These are phyloP conservation scores for Calameuta idolon DNA, from an alignment of 2,888 invertebrate species.

Conservation along the genomic window DNA sequence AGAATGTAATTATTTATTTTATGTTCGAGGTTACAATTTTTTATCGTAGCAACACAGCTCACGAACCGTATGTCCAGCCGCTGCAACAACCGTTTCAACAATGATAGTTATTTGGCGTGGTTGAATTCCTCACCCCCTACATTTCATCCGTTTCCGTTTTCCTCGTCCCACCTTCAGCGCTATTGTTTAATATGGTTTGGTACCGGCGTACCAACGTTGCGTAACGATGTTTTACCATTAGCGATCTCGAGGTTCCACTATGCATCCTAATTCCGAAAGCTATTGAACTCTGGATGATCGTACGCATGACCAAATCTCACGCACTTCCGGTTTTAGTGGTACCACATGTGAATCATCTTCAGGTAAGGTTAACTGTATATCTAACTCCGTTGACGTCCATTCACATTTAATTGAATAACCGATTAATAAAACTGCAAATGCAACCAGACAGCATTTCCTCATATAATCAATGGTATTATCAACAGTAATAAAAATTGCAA, in stretches of 20 bases:
- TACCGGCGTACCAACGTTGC: slow-evolving; percentile 47
- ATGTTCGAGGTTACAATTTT: not conserved
- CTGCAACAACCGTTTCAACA: slow-evolving; percentile 58
- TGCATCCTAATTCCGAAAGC: slow-evolving; percentile 56
- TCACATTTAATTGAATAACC: not conserved
- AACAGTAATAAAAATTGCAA: not conserved
- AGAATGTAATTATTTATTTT: not conserved
- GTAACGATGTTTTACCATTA: slow-evolving; percentile 55
- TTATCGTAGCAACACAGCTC: not conserved
- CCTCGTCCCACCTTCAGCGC: slow-evolving; percentile 36
- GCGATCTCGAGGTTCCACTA: slow-evolving; percentile 36
- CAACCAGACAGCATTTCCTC: not conserved
- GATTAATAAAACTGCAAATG: not conserved
- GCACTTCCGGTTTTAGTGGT: slow-evolving; percentile 44
- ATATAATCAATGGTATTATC: not conserved
- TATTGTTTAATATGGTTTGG: slow-evolving; percentile 62
- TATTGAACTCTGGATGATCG: slow-evolving; percentile 50
- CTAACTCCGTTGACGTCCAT: not conserved
- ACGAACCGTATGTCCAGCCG: slow-evolving; percentile 37
- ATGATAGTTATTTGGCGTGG: slow-evolving; percentile 53
- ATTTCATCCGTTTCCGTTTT: slow-evolving; percentile 40
- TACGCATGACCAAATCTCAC: slow-evolving; percentile 50
- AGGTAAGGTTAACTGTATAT: not conserved
- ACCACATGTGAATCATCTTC: not conserved
- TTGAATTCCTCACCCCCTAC: slow-evolving; percentile 39